Percentiles rank a stretch among this genome's conserved stretches.
Evolutionary conservation across 2,888 invertebrate species (phyloP).

Genomic region (Cephus pygmeus): DNA sequence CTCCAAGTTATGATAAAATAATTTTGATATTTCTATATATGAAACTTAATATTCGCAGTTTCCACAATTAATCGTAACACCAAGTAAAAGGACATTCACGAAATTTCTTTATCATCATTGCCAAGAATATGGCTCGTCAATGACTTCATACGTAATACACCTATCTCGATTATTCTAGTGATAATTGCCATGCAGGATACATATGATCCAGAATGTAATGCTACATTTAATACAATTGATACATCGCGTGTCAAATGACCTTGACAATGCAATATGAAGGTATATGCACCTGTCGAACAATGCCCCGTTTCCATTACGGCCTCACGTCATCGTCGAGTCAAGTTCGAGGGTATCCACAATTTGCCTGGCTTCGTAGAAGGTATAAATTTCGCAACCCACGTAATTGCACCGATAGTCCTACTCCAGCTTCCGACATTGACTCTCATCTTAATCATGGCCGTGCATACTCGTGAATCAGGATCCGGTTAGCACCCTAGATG

Average conservation of each 20-base stretch:
- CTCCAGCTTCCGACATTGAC: neutral
- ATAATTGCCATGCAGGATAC: neutral
- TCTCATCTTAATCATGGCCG: neutral
- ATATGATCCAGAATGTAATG: too few species aligned
- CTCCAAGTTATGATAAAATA: neutral
- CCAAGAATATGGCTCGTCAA: neutral
- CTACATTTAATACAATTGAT: neutral
- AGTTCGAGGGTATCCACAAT: neutral
- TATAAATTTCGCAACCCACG: conserved; percentile 2
- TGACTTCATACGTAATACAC: neutral
- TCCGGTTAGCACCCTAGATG: neutral
- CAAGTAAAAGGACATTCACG: neutral
- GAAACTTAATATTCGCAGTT: neutral
- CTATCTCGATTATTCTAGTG: neutral
- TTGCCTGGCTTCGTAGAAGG: neutral
- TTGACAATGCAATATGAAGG: neutral
- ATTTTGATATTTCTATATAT: neutral
- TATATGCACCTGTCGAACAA: neutral
- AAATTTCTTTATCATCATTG: neutral
- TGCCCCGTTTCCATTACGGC: neutral
- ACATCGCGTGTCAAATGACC: neutral
- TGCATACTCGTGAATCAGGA: neutral
- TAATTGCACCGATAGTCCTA: conserved; percentile 1
- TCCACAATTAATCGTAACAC: neutral
- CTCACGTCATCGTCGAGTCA: neutral